Base-by-base conservation (phyloP, 2,113 vertebrate species). In the Cephalopterus ornatus region DNA sequence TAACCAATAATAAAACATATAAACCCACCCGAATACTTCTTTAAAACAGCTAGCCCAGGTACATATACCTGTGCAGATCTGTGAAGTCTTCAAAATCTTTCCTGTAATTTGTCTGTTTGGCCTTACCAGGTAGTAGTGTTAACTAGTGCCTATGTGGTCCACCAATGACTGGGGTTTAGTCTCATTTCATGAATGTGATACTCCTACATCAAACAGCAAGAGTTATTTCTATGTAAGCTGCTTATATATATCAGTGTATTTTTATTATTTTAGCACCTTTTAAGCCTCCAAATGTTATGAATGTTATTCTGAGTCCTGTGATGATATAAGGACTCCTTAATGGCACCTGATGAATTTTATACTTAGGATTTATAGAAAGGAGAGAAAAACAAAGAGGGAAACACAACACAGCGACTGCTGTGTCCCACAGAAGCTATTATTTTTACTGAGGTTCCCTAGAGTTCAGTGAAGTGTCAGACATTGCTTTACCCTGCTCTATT, bases 1-100 rank as follows among this genome's bases (percentile, higher is more conserved):
- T 32, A 85, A 14, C 6, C 30, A 46, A 35, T 41, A 78, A 62
- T 12, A 67, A 82, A 90, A 42, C 20, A 58, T 23, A 23, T 37
- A 55, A 72, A 56, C 9, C 3, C 6, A 24, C 2, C 1, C 0
- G 0, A 79, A 80, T n/a, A n/a, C n/a, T 26, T 62, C 12, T 89
- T 71, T 59, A 55, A 91, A 92, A 46, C n/a, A 46, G 7, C 17
- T 70, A 70, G 8, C 7, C 11, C 22, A 28, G 16, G 9, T 65
- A 24, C 19, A 85, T 21, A 39, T 12, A 35, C 23, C 12, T 44
- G 12, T 74, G 55, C 35, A 92, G 55, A 52, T 4, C 20, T 32
- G 17, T 82, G 52, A 65, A 87, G 14, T 10, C 42, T 94, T 83
- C 67, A 88, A 37, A 82, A 18, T 9, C 14, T 15, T 92, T 87